These are phyloP conservation scores for Brotula barbata DNA, from an alignment of 2,797 vertebrate genomes.

Conservation along the genomic window DNA sequence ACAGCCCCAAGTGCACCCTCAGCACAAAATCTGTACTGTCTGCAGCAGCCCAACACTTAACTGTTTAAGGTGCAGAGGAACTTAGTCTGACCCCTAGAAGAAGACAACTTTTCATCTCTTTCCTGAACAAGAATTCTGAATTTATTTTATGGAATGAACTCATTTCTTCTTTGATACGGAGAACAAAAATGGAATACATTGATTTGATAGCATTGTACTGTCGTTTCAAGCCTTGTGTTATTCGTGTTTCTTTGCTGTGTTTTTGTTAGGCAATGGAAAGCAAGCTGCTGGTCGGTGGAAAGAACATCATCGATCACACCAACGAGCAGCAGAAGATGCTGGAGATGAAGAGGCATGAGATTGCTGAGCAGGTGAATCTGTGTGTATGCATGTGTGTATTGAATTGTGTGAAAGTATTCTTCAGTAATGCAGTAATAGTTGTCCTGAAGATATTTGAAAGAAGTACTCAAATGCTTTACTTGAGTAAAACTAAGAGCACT, in stretches of 20 bases:
- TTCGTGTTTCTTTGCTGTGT: neutral
- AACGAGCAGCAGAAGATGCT: conserved; percentile 97
- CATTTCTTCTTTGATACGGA: too few relatives aligned
- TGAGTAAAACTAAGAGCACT: too few relatives aligned
- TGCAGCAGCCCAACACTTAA: conserved; percentile 18
- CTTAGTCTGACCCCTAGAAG: conserved; percentile 27
- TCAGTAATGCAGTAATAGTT: too few relatives aligned
- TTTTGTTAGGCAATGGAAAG: conserved; percentile 89
- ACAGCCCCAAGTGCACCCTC: conserved; percentile 50
- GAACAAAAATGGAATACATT: too few relatives aligned
- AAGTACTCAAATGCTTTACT: too few relatives aligned
- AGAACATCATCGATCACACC: conserved; percentile 95
- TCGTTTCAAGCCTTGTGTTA: neutral
- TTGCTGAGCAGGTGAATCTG: conserved; percentile 86
- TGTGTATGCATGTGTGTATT: conserved; percentile 34
- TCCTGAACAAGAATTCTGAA: neutral
- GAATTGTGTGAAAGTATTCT: neutral
- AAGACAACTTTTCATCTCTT: neutral
- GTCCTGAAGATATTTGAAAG: too few relatives aligned
- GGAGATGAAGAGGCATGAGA: conserved; percentile 90
- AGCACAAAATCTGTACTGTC: conserved; percentile 52
- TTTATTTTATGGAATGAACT: too few relatives aligned
- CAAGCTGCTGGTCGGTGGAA: conserved; percentile 92
- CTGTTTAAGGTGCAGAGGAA: conserved; percentile 26
- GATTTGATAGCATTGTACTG: too few relatives aligned